A percentile compares a stretch with the other conserved stretches of the same genome.
These are phyloP conservation scores for Cardinalis cardinalis DNA, from an alignment of 2,113 vertebrate genomes.

Conservation along the genomic window DNA sequence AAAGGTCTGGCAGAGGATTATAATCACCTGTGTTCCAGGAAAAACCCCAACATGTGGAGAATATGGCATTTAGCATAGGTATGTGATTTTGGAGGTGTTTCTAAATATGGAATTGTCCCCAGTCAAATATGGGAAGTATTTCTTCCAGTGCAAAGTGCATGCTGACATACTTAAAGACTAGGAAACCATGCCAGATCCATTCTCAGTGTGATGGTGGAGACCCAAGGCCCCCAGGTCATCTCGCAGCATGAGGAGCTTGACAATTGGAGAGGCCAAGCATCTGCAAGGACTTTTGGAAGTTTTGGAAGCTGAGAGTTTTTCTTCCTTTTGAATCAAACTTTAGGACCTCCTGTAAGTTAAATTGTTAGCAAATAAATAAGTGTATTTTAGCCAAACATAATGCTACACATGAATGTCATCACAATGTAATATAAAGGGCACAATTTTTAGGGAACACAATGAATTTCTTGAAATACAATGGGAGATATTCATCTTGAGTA, in stretches of 20 bases:
- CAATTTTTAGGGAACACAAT: neutral
- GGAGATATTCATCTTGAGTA: neutral
- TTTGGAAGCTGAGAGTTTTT: neutral
- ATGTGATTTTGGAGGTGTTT: neutral
- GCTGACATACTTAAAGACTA: neutral
- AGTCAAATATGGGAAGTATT: neutral
- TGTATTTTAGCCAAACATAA: neutral
- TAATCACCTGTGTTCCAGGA: neutral
- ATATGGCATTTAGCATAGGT: neutral
- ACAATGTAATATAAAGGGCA: neutral
- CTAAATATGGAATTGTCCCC: neutral
- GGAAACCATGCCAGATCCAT: neutral
- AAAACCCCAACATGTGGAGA: fast-evolving
- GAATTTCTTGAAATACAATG: neutral
- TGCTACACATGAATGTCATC: neutral
- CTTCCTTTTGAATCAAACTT: neutral
- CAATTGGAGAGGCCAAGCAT: neutral
- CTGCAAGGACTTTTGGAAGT: neutral
- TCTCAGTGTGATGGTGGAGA: neutral
- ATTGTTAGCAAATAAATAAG: neutral
- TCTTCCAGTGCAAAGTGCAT: neutral
- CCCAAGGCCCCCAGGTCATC: neutral
- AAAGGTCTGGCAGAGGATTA: neutral
- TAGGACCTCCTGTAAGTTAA: neutral
- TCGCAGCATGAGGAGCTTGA: neutral